Evolutionary conservation across 2,797 vertebrate genomes (phyloP).

Genomic region (Galago senegalensis): DNA sequence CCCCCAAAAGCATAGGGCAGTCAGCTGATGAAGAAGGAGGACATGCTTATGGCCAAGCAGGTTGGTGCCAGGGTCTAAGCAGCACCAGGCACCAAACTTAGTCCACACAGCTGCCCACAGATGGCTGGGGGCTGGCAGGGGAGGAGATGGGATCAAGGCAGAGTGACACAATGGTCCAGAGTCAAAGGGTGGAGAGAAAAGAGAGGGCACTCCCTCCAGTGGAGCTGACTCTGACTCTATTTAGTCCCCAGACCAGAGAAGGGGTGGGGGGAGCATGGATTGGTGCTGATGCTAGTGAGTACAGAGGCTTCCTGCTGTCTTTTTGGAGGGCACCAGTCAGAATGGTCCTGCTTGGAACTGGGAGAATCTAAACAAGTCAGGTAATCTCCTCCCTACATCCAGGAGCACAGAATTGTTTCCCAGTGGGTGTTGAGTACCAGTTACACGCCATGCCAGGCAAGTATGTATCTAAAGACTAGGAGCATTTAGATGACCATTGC

Average conservation of each 20-base stretch:
- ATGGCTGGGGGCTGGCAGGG: conserved; percentile 11
- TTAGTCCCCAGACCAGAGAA: not conserved
- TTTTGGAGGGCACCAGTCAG: not conserved
- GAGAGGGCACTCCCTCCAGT: conserved; percentile 24
- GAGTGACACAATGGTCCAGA: conserved; percentile 64
- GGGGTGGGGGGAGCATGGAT: not conserved
- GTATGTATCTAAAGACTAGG: not conserved
- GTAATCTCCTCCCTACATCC: not conserved
- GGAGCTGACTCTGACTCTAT: not conserved
- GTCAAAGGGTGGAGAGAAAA: conserved; percentile 39
- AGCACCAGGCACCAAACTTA: conserved; percentile 64
- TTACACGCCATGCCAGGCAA: not conserved
- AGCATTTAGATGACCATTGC: not conserved
- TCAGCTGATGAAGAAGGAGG: conserved; percentile 10
- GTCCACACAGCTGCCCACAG: conserved; percentile 53
- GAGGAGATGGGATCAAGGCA: conserved; percentile 44
- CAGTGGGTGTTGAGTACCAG: not conserved
- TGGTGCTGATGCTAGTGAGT: no score
- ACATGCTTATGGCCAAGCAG: not conserved
- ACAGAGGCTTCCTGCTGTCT: not conserved
- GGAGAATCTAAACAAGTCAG: not conserved
- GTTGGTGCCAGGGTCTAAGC: conserved; percentile 19
- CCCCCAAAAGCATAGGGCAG: not conserved
- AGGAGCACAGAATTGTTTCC: not conserved
- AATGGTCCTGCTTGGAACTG: not conserved